Evolutionary conservation across 2,113 vertebrate genomes (phyloP), one percentile per base, ranked within the genome.

Genomic region (Pardalotus punctatus): DNA sequence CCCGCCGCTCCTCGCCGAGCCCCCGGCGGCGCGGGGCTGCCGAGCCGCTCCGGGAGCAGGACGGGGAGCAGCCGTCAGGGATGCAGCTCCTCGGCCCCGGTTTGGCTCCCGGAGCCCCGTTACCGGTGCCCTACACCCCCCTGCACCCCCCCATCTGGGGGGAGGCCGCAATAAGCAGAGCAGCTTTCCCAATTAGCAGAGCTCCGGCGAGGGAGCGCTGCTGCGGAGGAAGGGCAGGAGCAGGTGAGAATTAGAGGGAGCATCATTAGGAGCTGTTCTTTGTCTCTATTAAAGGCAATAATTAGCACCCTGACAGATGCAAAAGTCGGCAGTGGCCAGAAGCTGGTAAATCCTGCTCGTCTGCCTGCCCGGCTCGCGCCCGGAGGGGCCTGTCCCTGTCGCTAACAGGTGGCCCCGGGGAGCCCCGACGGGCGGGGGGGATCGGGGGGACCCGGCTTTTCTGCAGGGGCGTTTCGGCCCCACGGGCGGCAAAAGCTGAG

Each of bases 291-390:
- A 93, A 95, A 96, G 94, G 94, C 94, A 91, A 89, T 96, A 97
- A 98, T 97, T 97, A 97, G 93, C 93, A 18, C 61, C 84, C 95
- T 96, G 97, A 95, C 97, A 97, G 96, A 97, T 97, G 97, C 95
- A 94, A 74, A 85, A 90, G 95, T 97, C 95, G 94, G 72, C 90
- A 33, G 93, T 0, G 80, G 87, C 90, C 87, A 91, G 78, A 79
- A 96, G 88, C 92, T 1, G 56, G 43, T 45, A 90, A 86, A 94
- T 88, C 93, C 90, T 28, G 78, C 81, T 90, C 64, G 48, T 14
- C 72, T 69, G 83, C 69, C 88, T 18, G 70, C 76, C 47, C 51
- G 6, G 4, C 35, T 13, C 62, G 24, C 10, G 21, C 77, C 87
- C 90, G 3, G 11, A 20, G 90, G 91, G 90, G 70, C 27, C 71